Conservation (phyloP, 2,888 invertebrate species). For the Alloscopus bannaensis region DNA sequence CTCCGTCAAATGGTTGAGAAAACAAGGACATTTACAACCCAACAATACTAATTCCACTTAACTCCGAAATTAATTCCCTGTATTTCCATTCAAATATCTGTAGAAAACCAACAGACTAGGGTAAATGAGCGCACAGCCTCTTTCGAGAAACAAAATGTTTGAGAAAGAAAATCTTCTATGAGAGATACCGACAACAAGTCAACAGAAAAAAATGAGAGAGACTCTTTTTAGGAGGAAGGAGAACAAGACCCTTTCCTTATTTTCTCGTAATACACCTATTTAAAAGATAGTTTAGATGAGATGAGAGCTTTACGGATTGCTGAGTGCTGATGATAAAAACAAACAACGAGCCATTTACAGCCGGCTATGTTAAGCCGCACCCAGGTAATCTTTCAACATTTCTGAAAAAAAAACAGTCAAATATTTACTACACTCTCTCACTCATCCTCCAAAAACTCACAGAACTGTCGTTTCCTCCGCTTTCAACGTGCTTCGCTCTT, state of each 20-base stretch:
- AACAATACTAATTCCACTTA: constrained; percentile 48
- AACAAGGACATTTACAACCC: constrained; percentile 39
- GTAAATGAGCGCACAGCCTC: constrained; percentile 46
- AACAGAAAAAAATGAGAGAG: not conserved
- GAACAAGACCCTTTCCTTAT: constrained; percentile 16
- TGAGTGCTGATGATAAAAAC: constrained; percentile 45
- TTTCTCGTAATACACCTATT: constrained; percentile 44
- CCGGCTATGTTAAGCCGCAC: constrained; percentile 42
- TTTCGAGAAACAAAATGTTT: constrained; percentile 11
- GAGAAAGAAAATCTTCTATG: not conserved
- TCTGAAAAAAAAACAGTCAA: constrained; percentile 56
- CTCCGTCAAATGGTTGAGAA: constrained; percentile 40
- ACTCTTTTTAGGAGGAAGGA: constrained; percentile 7
- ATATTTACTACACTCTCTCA: constrained; percentile 1
- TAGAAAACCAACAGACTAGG: constrained; percentile 46
- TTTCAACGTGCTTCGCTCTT: constrained; percentile 34
- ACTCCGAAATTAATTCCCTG: constrained; percentile 53
- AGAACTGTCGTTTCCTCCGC: too few relatives aligned
- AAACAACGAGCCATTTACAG: constrained; percentile 53
- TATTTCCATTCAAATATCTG: constrained; percentile 50
- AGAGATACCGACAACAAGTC: not conserved
- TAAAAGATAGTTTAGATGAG: constrained; percentile 41
- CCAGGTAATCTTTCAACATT: constrained; percentile 61
- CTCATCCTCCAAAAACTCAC: too few relatives aligned
- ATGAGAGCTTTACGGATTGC: constrained; percentile 21